These are phyloP conservation scores for Chiloscyllium plagiosum DNA, from an alignment of 2,113 vertebrate genomes.

Conservation along the genomic window DNA sequence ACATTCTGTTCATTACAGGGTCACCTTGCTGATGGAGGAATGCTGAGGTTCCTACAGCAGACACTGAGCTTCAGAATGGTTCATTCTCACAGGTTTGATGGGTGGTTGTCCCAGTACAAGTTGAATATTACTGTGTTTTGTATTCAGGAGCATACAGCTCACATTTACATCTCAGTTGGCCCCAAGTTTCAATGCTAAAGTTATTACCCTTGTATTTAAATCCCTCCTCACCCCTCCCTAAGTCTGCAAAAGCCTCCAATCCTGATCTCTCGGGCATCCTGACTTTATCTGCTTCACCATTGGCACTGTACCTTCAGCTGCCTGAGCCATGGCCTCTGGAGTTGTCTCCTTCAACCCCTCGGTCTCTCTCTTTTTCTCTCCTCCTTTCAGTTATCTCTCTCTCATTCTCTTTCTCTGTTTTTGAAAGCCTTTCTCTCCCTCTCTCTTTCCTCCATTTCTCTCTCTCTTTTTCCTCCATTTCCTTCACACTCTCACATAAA, in stretches of 20 bases:
- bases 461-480: no score
- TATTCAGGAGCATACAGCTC: neutral
- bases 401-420: no score
- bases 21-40: no score
- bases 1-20: no score
- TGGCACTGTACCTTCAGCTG: neutral
- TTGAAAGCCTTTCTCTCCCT: no score
- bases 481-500: no score
- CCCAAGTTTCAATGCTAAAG: neutral
- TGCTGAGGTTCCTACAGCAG: no score
- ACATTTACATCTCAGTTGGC: neutral
- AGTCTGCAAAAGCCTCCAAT: neutral
- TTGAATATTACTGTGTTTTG: neutral
- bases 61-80: neutral
- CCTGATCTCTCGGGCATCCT: neutral
- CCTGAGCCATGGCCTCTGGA: neutral
- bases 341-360: neutral
- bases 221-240: neutral
- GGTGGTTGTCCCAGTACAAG: neutral
- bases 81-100: neutral
- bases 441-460: neutral
- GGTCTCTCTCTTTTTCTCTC: neutral
- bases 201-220: neutral
- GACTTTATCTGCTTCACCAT: neutral
- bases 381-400: neutral